Evolutionary conservation across 2,888 invertebrate genomes (phyloP).

Genomic region (Mimas tiliae): DNA sequence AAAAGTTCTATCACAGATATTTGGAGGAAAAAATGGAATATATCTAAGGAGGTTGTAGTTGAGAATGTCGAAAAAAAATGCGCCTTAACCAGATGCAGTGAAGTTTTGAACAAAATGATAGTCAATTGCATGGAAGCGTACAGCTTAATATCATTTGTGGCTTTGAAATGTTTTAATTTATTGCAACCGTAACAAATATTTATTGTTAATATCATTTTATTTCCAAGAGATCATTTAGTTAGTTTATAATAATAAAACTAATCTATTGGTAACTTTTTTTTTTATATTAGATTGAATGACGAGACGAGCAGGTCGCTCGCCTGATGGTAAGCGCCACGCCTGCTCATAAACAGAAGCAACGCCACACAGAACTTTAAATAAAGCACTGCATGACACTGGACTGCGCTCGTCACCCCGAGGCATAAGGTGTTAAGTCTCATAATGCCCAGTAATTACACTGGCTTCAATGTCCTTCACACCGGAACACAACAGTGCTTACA

Average conservation of each 20-base stretch:
- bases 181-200: conserved; percentile 53
- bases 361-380: too few relatives aligned
- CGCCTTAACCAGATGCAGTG: conserved; percentile 53
- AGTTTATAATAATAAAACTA: neutral
- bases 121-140: conserved; percentile 65
- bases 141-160: conserved; percentile 65
- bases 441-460: too few relatives aligned
- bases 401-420: too few relatives aligned
- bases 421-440: too few relatives aligned
- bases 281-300: too few relatives aligned
- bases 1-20: conserved; percentile 64
- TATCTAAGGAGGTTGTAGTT: conserved; percentile 39
- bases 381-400: too few relatives aligned
- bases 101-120: conserved; percentile 66
- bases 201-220: neutral
- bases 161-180: conserved; percentile 72
- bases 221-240: neutral
- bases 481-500: too few relatives aligned
- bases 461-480: too few relatives aligned
- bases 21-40: conserved; percentile 73
- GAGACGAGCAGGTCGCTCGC: too few relatives aligned
- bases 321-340: too few relatives aligned
- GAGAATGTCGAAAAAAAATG: conserved; percentile 38
- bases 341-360: too few relatives aligned
- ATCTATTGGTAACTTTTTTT: too few relatives aligned